Base-by-base conservation (phyloP, 2,113 vertebrate genomes). In the Cygnus buccinator region DNA sequence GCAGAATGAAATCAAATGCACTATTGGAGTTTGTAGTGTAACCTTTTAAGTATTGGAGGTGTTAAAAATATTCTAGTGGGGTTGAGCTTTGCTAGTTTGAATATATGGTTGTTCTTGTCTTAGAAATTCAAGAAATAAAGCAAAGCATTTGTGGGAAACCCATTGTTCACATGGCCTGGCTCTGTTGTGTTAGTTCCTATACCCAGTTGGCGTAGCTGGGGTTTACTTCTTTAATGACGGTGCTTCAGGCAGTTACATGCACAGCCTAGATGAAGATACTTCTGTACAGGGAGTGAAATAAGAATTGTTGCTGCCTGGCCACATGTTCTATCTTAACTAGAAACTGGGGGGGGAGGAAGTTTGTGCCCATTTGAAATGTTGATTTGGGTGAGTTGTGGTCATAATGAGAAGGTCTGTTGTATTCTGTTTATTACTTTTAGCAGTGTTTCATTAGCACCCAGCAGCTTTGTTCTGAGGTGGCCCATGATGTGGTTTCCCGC, bases 201-300 rank as follows among this genome's bases (percentile, higher is more conserved):
- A 48, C 4, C 20, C 25, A 13, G 11, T 6, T 39, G 3, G 6
- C 1, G 72, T 84, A 57, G 59, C 5, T 79, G 37, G 3, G 7
- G 61, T 89, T 83, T 80, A 41, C 29, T 65, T 89, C 15, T 41
- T 50, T 25, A 29, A 5, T 3, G 8, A 3, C 19, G 31, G 31
- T 62, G 58, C 33, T 10, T 61, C 0, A 0, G 55, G 31, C 5
- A n/a, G 5, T n/a, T 89, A 19, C 2, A 12, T 21, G 26, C 11
- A 14, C 10, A 29, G n/a, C 18, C 6, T 55, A 13, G 46, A 13
- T 62, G 22, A 52, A 43, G 44, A 35, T 44, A 26, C 17, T 48
- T 84, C 11, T 54, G 6, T 84, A 46, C 37, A 19, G 7, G 21
- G 48, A 44, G 20, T 33, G 23, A 46, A 66, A 10, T 57, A 54